phyloP scores from a whole-genome alignment of 2,888 invertebrate species.

The Dryocosmus kuriphilus region DNA sequence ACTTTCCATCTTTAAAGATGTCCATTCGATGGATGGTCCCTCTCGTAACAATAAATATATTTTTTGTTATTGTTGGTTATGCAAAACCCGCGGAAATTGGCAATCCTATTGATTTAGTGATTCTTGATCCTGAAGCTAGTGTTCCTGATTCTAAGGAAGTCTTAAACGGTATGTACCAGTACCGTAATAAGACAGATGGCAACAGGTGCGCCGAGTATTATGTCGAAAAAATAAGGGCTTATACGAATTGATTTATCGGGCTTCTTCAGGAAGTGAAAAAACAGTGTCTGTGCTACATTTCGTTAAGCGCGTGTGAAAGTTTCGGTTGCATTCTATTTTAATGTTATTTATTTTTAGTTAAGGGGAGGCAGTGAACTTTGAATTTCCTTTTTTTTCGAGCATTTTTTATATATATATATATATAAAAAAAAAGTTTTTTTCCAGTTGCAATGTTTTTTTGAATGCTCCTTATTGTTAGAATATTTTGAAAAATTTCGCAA shows the following conservation, averaged over 20 bases:
- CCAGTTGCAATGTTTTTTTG: too few relatives aligned
- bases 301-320: too few relatives aligned
- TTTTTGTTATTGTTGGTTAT: not conserved
- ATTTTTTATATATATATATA: too few relatives aligned
- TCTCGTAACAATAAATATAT: constrained; percentile 4
- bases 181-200: constrained; percentile 16
- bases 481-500: too few relatives aligned
- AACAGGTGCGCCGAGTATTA: constrained; percentile 3
- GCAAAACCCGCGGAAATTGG: constrained; percentile 28
- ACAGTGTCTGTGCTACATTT: too few relatives aligned
- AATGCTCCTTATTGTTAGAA: too few relatives aligned
- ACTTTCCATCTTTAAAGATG: constrained; percentile 16
- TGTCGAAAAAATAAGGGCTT: constrained; percentile 10
- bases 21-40: not conserved
- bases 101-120: not conserved
- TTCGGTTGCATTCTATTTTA: too few relatives aligned
- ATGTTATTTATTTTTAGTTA: too few relatives aligned
- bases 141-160: constrained; percentile 18
- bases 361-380: too few relatives aligned
- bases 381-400: too few relatives aligned
- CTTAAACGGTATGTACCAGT: constrained; percentile 19
- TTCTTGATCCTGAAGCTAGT: not conserved
- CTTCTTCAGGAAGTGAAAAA: constrained; percentile 23
- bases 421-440: too few relatives aligned
- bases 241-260: constrained; percentile 10